Percentiles rank a stretch among this genome's conserved stretches.
Conservation (phyloP, 2,888 invertebrate species). For the Liodrosophila aerea region DNA sequence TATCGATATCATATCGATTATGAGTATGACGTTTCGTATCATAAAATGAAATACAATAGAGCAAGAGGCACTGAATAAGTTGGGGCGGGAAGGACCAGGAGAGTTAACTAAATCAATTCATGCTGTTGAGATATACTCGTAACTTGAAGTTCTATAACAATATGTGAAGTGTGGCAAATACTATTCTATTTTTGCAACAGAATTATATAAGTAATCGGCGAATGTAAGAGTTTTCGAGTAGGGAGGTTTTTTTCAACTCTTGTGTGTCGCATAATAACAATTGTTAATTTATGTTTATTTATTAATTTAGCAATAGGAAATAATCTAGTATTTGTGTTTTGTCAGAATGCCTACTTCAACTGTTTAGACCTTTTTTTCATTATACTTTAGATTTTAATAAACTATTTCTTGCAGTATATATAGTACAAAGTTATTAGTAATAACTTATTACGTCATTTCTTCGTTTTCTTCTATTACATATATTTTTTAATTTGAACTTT, state of each 20-base stretch:
- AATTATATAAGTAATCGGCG: constrained; percentile 1
- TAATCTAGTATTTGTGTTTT: constrained; percentile 8
- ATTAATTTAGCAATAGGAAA: constrained; percentile 42
- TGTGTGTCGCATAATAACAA: constrained; percentile 46
- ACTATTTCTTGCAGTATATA: constrained; percentile 39
- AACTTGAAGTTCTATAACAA: no score
- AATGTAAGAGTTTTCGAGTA: constrained; percentile 3
- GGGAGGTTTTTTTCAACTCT: background rate
- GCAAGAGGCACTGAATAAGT: constrained; percentile 50
- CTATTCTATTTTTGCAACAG: background rate
- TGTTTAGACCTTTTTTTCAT: constrained; percentile 17
- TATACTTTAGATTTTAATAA: constrained; percentile 26
- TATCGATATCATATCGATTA: constrained; percentile 20
- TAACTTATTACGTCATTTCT: constrained; percentile 35
- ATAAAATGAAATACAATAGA: constrained; percentile 17
- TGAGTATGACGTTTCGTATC: constrained; percentile 18
- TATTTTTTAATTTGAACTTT: constrained; percentile 32
- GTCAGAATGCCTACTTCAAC: constrained; percentile 13
- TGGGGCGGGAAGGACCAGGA: constrained; percentile 6
- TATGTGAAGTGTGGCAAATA: no score
- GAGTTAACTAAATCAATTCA: background rate
- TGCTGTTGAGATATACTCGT: background rate
- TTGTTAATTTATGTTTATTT: constrained; percentile 22
- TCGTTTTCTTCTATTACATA: constrained; percentile 3
- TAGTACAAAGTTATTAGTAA: constrained; percentile 58